Conservation (phyloP, 2,888 invertebrate species). For the Apocheima hispidaria region DNA sequence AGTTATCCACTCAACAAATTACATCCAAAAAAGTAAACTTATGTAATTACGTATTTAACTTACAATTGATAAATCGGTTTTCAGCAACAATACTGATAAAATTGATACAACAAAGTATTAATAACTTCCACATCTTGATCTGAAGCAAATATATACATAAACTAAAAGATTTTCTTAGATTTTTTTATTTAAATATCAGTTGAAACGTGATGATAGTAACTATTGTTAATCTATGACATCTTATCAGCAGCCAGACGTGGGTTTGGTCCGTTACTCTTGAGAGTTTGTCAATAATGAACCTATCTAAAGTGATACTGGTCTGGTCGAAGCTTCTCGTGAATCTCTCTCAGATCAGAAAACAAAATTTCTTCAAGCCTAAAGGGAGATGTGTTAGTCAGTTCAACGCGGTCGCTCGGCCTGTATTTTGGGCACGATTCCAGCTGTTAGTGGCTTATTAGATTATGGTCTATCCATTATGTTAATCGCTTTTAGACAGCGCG, state of each 20-base stretch:
- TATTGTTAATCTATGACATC: conserved; percentile 34
- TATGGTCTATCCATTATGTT: too few species aligned
- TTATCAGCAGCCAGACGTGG: conserved; percentile 41
- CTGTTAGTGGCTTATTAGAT: too few species aligned
- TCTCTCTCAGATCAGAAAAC: too few species aligned
- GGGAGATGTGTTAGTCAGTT: too few species aligned
- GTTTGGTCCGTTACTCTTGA: conserved; percentile 3
- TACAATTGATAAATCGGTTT: conserved; percentile 64
- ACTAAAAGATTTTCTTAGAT: conserved; percentile 31
- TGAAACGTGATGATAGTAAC: conserved; percentile 48
- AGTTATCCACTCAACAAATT: conserved; percentile 18
- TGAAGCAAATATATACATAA: conserved; percentile 5
- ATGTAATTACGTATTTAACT: conserved; percentile 46
- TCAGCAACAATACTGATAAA: conserved; percentile 42
- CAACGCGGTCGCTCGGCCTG: too few species aligned
- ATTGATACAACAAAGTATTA: conserved; percentile 6
- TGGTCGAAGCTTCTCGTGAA: not conserved
- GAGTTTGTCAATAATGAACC: not conserved
- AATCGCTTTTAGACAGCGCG: too few species aligned
- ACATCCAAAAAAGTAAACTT: conserved; percentile 8
- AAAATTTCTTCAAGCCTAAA: too few species aligned
- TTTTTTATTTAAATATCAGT: conserved; percentile 41
- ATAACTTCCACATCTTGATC: conserved; percentile 27
- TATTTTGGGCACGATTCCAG: too few species aligned
- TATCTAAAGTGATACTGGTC: not conserved